phyloP scores from a whole-genome alignment of 2,113 vertebrate genomes.

The Gadus macrocephalus region DNA sequence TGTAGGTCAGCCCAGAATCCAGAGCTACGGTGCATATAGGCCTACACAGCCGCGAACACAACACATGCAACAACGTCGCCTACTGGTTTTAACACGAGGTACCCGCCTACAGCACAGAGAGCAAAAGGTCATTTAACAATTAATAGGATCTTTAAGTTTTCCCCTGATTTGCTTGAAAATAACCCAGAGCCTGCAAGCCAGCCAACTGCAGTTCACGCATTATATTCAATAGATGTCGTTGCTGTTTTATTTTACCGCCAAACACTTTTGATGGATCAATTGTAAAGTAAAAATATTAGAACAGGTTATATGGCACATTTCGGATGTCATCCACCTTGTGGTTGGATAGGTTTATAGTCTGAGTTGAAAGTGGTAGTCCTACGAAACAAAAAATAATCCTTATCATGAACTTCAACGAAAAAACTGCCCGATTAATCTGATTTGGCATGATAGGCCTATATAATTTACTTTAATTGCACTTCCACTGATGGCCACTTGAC shows the following conservation, averaged over 20 bases:
- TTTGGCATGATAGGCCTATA: too few species aligned
- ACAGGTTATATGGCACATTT: too few species aligned
- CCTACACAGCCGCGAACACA: not conserved
- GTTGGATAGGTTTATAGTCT: too few species aligned
- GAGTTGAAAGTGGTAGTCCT: too few species aligned
- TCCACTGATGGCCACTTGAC: constrained; percentile 44
- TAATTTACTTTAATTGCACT: constrained; percentile 6
- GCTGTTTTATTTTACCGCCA: too few species aligned
- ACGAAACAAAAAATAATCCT: too few species aligned
- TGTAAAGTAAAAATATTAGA: too few species aligned
- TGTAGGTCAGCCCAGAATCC: not conserved
- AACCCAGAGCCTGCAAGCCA: too few species aligned
- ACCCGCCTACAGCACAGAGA: constrained; percentile 44
- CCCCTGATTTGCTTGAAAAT: constrained; percentile 3
- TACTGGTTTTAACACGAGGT: constrained; percentile 66
- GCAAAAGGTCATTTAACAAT: constrained; percentile 33
- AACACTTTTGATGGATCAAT: too few species aligned
- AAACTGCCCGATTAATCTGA: not conserved
- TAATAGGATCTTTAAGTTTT: constrained; percentile 5
- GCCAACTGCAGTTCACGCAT: too few species aligned
- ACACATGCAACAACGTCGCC: not conserved
- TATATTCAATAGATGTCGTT: too few species aligned
- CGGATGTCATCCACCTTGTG: too few species aligned
- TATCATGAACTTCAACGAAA: not conserved
- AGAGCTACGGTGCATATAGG: not conserved